Base-by-base conservation (phyloP, 2,888 invertebrate species). In the Sylvicola cinctus region DNA sequence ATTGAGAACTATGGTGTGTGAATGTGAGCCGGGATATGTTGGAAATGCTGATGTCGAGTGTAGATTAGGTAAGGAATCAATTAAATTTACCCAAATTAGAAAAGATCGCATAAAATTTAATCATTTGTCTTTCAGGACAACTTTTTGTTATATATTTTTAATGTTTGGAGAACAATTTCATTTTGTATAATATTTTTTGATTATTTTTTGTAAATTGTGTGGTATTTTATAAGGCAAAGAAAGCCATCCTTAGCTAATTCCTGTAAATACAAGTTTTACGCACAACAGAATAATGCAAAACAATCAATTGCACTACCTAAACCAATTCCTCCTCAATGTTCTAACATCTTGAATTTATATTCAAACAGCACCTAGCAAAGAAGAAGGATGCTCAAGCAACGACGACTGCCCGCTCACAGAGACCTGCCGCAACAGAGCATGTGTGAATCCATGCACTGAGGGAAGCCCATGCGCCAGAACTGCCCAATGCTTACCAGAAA, bases 41-140 rank as follows among this genome's bases (percentile, higher is more conserved):
- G 88, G 88, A 42, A 84, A 88, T 54, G 85, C 88, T 8, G 80
- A 85, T 44, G 68, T 76, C 40, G 74, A 79, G 54, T 90, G 88
- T 54, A 69, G 65, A 49, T 69, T 66, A 62, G 77, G 87, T 85
- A 68, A 63, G 62, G 8, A 20, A 8, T 6, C 20, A 20, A 20
- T 20, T 8, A 44, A 35, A 30, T 35, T 30, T 36, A 10, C 23
- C 11, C 29, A 16, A 8, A 20, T 20, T 20, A 20, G 8, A 20
- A 20, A 4, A 6, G 8, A 20, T 20, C 20, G 20, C 16, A 16
- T 25, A 33, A 33, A n/a, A 36, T 30, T n/a, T 28, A 32, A 35
- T 13, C 11, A 33, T 10, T 31, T 14, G 23, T 36, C 20, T 32
- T 37, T 38, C 35, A 31, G 32, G 29, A 31, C 15, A 16, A 38